Evolutionary conservation across 2,888 invertebrate genomes (phyloP), one percentile per base, ranked within the genome.

Genomic region (Drosophila hamatofila): DNA sequence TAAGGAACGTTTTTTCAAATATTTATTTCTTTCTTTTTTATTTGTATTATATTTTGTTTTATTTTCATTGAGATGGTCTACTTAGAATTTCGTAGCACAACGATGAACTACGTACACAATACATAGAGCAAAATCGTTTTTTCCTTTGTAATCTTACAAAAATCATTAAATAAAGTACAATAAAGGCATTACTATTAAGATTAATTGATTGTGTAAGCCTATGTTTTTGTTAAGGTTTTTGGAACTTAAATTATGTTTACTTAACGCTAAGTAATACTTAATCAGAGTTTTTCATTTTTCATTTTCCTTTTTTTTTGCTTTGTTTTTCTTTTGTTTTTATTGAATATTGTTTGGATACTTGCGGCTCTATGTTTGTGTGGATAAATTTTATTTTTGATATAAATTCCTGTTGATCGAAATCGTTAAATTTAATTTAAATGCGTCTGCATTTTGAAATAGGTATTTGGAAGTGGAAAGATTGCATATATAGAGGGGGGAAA

Each of bases 261-360:
- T 72, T 81, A 71, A 78, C 63, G 71, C 91, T 90, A 90, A 61
- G 79, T 91, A 91, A 90, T 91, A 90, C 91, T 91, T 90, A 91
- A 89, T 80, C 80, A 90, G 86, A 89, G 72, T 84, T 83, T 74
- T 78, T 25, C 25, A 1, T 81, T 73, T 73, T 78, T 25, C n/a
- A 9, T 25, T 52, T n/a, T 5, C 16, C 16, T 25, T 39, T 25
- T 46, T 63, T 58, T 70, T 61, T 55, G 52, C 42, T 57, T 21
- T 61, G 69, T 75, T 72, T 35, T 39, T 63, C 39, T 58, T 55
- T 39, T 63, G 42, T 58, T 55, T 73, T 63, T 57, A 59, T 52
- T 58, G 63, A 55, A 79, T 83, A 69, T 83, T 71, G 74, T 73
- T 65, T 68, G 65, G 72, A 88, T 79, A 75, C 64, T 64, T 68